Evolutionary conservation across 2,888 invertebrate genomes (phyloP).

Genomic region (Lycaena phlaeas): DNA sequence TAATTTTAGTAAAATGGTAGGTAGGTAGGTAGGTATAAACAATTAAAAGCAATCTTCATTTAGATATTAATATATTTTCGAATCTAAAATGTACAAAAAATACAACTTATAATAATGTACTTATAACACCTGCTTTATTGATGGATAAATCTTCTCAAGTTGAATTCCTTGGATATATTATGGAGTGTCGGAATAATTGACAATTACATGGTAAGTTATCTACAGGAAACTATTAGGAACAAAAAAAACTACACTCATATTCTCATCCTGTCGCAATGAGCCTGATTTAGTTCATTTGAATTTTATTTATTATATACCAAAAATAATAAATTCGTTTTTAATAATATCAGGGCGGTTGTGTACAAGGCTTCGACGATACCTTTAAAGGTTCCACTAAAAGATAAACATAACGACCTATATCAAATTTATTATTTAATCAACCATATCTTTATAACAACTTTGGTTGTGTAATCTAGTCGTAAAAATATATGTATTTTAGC

Average conservation of each 20-base stretch:
- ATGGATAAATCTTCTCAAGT: conserved; percentile 51
- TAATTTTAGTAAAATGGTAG: no score
- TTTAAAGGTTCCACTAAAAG: conserved; percentile 51
- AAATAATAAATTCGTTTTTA: conserved; percentile 59
- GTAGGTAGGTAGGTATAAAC: background rate
- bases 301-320: conserved; percentile 32
- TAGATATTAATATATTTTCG: conserved; percentile 80
- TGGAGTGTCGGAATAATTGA: conserved; percentile 58
- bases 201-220: conserved; percentile 48
- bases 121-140: conserved; percentile 62
- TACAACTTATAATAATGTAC: conserved; percentile 80
- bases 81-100: conserved; percentile 84
- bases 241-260: conserved; percentile 42
- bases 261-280: conserved; percentile 25
- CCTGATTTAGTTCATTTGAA: conserved; percentile 31
- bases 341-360: conserved; percentile 69
- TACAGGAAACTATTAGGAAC: conserved; percentile 63
- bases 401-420: conserved; percentile 69
- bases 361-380: conserved; percentile 57
- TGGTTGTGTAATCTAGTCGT: conserved; percentile 74
- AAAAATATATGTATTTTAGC: conserved; percentile 72
- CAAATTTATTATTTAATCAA: conserved; percentile 70
- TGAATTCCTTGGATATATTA: conserved; percentile 42
- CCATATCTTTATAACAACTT: conserved; percentile 75
- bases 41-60: conserved; percentile 47